Conservation (phyloP, 2,797 vertebrate genomes). For the Podarcis siculus region DNA sequence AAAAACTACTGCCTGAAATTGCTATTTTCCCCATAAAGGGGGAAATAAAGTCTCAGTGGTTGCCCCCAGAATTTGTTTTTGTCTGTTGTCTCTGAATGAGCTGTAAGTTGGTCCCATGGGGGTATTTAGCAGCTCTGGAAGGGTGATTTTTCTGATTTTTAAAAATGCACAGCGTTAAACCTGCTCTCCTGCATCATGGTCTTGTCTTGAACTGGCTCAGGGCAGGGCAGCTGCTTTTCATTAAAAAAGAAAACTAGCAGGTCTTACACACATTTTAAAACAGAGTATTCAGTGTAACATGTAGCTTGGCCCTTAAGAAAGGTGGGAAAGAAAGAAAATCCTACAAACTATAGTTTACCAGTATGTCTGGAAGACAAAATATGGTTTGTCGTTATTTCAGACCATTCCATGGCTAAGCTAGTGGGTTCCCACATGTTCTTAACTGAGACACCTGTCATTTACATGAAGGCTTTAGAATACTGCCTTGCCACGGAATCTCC, state of each 20-base stretch:
- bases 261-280: neutral
- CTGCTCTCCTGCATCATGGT: neutral
- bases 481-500: neutral
- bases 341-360: neutral
- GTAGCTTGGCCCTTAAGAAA: neutral
- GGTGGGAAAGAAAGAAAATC: neutral
- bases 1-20: neutral
- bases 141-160: neutral
- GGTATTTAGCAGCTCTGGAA: neutral
- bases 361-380: neutral
- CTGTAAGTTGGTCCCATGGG: neutral
- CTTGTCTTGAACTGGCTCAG: neutral
- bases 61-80: neutral
- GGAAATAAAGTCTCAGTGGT: neutral
- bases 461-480: neutral
- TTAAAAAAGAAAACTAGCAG: neutral
- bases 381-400: neutral
- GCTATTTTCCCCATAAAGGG: neutral
- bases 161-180: neutral
- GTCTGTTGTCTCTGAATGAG: neutral
- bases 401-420: neutral
- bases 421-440: neutral
- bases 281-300: neutral
- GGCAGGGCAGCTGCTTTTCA: neutral
- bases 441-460: neutral